Base-by-base conservation (phyloP, 2,113 vertebrate genomes). In the Hirundichthys speculiger region DNA sequence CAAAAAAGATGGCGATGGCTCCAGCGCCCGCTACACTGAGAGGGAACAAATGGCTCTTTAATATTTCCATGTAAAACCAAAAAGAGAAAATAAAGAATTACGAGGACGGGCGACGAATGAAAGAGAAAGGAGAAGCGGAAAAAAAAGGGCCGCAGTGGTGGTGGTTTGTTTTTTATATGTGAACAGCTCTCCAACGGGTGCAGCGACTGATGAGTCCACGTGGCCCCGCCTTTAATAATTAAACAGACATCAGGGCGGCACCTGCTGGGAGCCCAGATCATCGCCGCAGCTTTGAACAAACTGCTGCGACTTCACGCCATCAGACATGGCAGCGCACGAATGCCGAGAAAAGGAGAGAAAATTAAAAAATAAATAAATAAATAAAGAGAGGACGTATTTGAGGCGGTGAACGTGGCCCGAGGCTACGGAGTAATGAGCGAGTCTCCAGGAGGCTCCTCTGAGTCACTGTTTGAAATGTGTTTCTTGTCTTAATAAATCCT, bases 401-500 rank as follows among this genome's bases (percentile, higher is more conserved):
- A 91, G 91, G 93, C 88, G 92, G 46, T 86, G 93, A 95, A 93
- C 88, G 91, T 81, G 85, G 95, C 96, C 98, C 55, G 86, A 20
- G 96, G 96, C 96, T 95, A 96, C 93, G 89, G 95, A 96, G 96
- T 98, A 98, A 99, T 97, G 96, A 99, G 95, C 93, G 93, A 93
- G 93, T 96, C 95, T 98, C 95, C 94, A 82, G 80, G 95, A 96
- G 94, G 93, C 92, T 94, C 94, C 52, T 54, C 72, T 91, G 93
- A 94, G 94, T 93, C 93, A 92, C 94, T 94, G 93, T 95, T 96
- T 94, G 93, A 95, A 96, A 96, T 95, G 92, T 93, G 94, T 95
- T 96, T 96, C 93, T 96, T 96, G 94, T 98, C 95, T 96, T 97
- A 95, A 99, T 98, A 98, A 97, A 96, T 95, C 95, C 94, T 96